phyloP scores from a whole-genome alignment of 2,113 vertebrate genomes.

The Lates calcarifer region DNA sequence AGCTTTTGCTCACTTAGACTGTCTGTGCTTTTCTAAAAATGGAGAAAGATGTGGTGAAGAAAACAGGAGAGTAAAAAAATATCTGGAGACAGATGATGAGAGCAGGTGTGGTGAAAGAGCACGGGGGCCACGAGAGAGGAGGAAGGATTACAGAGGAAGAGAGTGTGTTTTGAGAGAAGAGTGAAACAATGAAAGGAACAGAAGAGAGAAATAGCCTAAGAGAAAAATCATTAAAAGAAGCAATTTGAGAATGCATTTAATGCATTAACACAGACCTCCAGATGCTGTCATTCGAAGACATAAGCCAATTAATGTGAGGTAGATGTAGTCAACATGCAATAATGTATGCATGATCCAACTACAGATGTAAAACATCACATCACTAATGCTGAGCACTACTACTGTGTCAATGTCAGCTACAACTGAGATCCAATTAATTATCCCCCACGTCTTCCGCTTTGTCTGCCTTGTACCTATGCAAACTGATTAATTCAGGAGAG shows the following conservation, averaged over 20 bases:
- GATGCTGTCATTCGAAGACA: conserved; percentile 52
- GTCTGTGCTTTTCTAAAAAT: conserved; percentile 24
- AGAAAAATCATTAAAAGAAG: conserved; percentile 60
- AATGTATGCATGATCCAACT: conserved; percentile 44
- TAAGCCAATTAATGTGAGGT: conserved; percentile 55
- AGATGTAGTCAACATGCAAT: conserved; percentile 49
- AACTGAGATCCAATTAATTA: conserved; percentile 60
- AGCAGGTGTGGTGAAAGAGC: background rate
- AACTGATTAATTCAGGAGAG: conserved; percentile 35
- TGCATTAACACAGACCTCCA: conserved; percentile 23
- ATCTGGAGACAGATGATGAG: conserved; percentile 17
- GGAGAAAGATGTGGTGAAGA: conserved; percentile 34
- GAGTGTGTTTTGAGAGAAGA: conserved; percentile 11
- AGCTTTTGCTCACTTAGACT: conserved; percentile 39
- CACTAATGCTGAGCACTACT: conserved; percentile 14
- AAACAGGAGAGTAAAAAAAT: conserved; percentile 41
- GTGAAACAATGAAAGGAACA: conserved; percentile 29
- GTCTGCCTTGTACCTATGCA: conserved; percentile 29
- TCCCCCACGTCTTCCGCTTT: background rate
- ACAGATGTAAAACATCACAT: conserved; percentile 56
- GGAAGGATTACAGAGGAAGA: conserved; percentile 11
- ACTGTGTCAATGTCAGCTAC: conserved; percentile 43
- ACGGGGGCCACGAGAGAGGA: background rate
- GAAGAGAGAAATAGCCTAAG: conserved; percentile 32
- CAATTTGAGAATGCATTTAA: conserved; percentile 46